Base-by-base conservation (phyloP, 1,140 invertebrate genomes). In the Drosophila funebris region DNA sequence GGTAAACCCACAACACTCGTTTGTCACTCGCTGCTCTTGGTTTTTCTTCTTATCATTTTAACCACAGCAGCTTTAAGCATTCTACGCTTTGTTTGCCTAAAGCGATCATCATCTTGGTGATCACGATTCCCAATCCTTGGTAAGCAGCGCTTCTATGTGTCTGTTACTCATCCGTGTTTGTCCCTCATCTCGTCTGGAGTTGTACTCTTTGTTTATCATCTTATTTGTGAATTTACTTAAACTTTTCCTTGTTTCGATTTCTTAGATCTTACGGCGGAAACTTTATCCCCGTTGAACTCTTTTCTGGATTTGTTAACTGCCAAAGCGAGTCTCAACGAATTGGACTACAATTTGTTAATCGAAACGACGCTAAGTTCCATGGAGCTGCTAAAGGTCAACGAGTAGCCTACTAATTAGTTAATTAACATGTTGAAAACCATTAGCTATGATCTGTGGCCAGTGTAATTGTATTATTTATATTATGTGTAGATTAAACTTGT, bases 251-350 rank as follows among this genome's bases (percentile, higher is more conserved):
- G 8, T 31, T 43, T 14, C 5, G 0, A 4, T 36, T 36, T 58
- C 8, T 50, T 73, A 95, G 95, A 95, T 80, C 94, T 95, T 6
- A 95, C 95, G 0, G 94, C 94, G 27, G 95, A 96, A 90, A 93
- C 95, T 54, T 90, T 96, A 0, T 96, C 96, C 37, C 96, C 96
- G 0, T 91, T 97, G 58, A 96, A 97, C 87, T 96, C 96, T 11
- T 97, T 97, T 85, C 92, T 97, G 41, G 96, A 97, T 92, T 92
- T 97, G 36, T 93, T 97, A 16, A 97, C 96, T 1, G 96, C 96
- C 7, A 97, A 97, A 93, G 96, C 96, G 7, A 96, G 95, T 90
- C 93, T 97, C 57, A 94, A 95, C 57, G 96, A 96, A 83, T 91
- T 96, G 75, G 96, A 97, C 91, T 96, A 96, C 90, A 96, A 96